Evolutionary conservation across 2,797 vertebrate genomes (phyloP), one percentile per base, ranked within the genome.

Genomic region (Ataeniobius toweri): DNA sequence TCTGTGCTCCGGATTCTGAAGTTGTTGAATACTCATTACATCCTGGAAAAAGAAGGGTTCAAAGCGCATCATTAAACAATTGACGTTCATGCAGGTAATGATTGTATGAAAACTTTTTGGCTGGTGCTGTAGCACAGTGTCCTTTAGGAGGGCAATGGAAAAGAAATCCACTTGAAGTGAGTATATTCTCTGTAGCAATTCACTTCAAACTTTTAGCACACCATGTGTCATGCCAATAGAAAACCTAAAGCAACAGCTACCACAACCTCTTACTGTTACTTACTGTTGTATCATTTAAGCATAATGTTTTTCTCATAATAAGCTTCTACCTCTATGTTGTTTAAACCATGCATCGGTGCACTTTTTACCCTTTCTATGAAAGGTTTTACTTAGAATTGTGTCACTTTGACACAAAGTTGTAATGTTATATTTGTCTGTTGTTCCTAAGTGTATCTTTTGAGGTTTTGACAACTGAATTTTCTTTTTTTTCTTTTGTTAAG

Each of bases 341-440:
- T 83, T 44, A 48, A 67, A 71, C 71, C 86, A 84, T 74, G 76
- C 78, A 86, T 84, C 73, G 65, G 69, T 87, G 83, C 76, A 86
- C 84, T 84, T 76, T 80, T 63, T 63, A 80, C 78, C 86, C 93
- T 95, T 94, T 95, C 93, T 73, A 73, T 89, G 93, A 95, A 94
- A 95, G 93, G 91, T 71, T 91, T 77, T 80, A 74, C 84, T 67
- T 36, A 36, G 82, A 76, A 41, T 51, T 84, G 81, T 94, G 91
- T 94, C 93, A 93, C 83, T 91, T 51, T 93, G 93, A 93, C 91
- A 92, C 88, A 75, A 86, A 84, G 39, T 80, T 69, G 71, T 80
- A 73, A 84, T 84, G 80, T 83, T 56, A 75, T 78, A 73, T 78
- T 80, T n/a, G 75, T 58, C 12, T 44, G 22, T n/a, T 22, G 16